Conservation (phyloP, 2,797 vertebrate genomes). For the Microcaecilia unicolor region DNA sequence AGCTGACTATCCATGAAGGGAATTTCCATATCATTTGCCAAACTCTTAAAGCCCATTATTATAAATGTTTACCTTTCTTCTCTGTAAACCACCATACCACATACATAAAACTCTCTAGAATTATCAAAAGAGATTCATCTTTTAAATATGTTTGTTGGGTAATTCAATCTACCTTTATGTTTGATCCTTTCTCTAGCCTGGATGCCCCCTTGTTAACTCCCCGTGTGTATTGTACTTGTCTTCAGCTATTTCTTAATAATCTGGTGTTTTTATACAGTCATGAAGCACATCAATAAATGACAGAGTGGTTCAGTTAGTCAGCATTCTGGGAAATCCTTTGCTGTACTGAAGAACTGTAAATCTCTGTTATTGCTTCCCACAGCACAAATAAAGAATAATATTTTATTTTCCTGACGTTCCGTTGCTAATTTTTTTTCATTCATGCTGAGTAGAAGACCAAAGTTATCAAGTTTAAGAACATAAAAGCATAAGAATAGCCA, state of each 20-base stretch:
- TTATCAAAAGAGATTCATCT: constrained; percentile 31
- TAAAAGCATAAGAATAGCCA: too few species aligned
- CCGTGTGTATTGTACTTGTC: constrained; percentile 6
- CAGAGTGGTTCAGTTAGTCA: constrained; percentile 50
- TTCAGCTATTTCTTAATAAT: constrained; percentile 54
- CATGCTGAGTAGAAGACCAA: neutral
- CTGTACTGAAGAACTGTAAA: constrained; percentile 60
- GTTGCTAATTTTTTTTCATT: constrained; percentile 19
- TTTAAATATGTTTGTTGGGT: constrained; percentile 24
- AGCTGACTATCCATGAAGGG: too few species aligned
- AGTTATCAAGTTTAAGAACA: neutral
- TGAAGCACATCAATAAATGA: constrained; percentile 45
- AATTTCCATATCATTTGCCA: too few species aligned
- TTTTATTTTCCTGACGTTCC: constrained; percentile 13
- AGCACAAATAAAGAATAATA: constrained; percentile 49
- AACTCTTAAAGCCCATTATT: too few species aligned
- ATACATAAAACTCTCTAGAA: constrained; percentile 27
- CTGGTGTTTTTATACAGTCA: constrained; percentile 37
- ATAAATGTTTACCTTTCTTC: too few species aligned
- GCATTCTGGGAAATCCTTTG: constrained; percentile 63
- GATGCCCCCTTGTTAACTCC: neutral
- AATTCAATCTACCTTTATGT: neutral
- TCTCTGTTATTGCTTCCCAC: constrained; percentile 62
- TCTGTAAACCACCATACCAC: too few species aligned
- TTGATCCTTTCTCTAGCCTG: neutral